phyloP scores from a whole-genome alignment of 1,140 invertebrate species.

The Drosophila kanapiae region DNA sequence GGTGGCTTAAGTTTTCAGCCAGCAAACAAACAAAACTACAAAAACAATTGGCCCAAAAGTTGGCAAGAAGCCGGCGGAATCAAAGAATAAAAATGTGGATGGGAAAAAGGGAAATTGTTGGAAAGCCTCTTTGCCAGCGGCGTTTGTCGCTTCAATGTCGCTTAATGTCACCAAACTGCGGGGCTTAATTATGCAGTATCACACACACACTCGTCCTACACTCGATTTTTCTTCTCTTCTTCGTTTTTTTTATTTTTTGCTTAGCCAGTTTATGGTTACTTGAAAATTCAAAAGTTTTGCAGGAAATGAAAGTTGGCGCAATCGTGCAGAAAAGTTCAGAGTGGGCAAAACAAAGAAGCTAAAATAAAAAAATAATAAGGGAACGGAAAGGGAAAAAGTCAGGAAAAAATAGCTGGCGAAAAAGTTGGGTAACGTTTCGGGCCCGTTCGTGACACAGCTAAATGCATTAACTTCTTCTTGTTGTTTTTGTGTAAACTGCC shows the following conservation, averaged over 20 bases:
- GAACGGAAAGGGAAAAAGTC: conserved; percentile 14
- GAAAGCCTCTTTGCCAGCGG: conserved; percentile 60
- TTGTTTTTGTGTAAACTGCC: conserved; percentile 21
- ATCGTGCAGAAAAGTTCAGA: conserved; percentile 74
- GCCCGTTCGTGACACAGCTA: conserved; percentile 42
- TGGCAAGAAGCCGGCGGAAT: conserved; percentile 32
- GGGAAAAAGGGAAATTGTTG: conserved; percentile 25
- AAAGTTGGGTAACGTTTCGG: conserved; percentile 11
- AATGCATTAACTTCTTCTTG: conserved; percentile 62
- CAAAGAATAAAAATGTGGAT: not conserved
- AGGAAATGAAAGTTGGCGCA: conserved; percentile 74
- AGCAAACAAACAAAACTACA: conserved; percentile 75
- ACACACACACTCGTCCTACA: conserved; percentile 29
- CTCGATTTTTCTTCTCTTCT: conserved; percentile 4
- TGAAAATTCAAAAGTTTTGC: conserved; percentile 70
- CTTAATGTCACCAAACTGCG: conserved; percentile 70
- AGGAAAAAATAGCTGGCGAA: conserved; percentile 26
- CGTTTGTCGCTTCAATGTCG: conserved; percentile 67
- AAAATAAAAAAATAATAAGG: conserved; percentile 8
- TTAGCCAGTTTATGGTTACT: conserved; percentile 61
- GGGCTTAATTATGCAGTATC: conserved; percentile 68
- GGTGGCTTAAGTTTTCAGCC: conserved; percentile 64
- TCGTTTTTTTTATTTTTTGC: conserved; percentile 3
- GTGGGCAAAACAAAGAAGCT: conserved; percentile 30
- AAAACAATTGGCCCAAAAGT: conserved; percentile 57